Conservation (phyloP, 2,797 vertebrate genomes). For the Cygnus olor region DNA sequence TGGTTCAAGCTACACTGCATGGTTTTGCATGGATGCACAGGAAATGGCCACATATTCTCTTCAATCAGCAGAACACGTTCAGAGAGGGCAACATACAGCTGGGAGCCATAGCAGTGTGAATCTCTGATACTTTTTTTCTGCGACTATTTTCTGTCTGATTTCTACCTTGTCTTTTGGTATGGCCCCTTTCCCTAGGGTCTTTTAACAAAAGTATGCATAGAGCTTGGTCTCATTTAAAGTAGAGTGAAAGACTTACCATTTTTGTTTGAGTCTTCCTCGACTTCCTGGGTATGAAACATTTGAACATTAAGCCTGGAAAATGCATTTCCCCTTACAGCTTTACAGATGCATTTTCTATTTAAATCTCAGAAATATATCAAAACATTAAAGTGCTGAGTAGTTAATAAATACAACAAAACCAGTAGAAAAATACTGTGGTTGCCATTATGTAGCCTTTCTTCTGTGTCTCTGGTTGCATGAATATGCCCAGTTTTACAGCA, state of each 20-base stretch:
- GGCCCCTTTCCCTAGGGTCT: accelerated
- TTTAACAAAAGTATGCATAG: background rate
- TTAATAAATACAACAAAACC: conserved; percentile 12
- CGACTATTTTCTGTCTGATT: background rate
- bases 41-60: background rate
- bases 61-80: background rate
- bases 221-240: background rate
- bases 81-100: background rate
- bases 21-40: background rate
- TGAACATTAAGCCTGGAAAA: background rate
- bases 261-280: background rate
- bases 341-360: background rate
- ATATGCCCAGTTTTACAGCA: background rate
- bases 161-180: background rate
- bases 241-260: background rate
- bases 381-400: background rate
- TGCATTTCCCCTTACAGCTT: background rate
- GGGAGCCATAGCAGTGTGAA: background rate
- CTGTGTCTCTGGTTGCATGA: background rate
- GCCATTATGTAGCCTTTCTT: background rate
- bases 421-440: background rate
- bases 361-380: background rate
- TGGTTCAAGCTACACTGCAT: background rate
- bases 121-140: background rate
- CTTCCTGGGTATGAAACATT: background rate